Evolutionary conservation across 1,140 invertebrate genomes (phyloP), one percentile per base, ranked within the genome.

Genomic region (Apocrypta bakeri): DNA sequence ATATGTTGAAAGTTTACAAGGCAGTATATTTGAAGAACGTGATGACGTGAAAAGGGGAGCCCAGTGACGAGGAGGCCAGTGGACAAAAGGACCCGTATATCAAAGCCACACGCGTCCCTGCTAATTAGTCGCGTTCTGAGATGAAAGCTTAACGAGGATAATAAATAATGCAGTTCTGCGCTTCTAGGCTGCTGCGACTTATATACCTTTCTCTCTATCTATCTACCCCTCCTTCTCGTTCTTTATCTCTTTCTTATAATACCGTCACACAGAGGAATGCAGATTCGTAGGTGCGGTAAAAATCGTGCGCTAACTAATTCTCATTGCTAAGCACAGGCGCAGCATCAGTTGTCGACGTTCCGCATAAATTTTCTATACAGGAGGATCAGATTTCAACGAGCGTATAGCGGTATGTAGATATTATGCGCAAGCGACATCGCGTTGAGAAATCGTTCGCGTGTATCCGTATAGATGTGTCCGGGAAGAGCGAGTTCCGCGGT

Each of bases 381-480:
- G 48, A 33, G 63, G 82, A 83, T 83, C 82, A 74, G 76, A 83
- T 83, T 83, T 71, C 64, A 9, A 21, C n/a, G n/a, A n/a, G 63
- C 3, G n/a, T 56, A n/a, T 8, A 63, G 33, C 69, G 4, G n/a
- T 6, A 1, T 27, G 31, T 14, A 40, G 31, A 63, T 37, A 72
- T 80, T 42, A 29, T 25, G 29, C 37, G 6, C 24, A 24, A 17
- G 61, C 31, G 37, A 31, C n/a, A n/a, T 37, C 64, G n/a, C n/a
- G n/a, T 17, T 29, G 40, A 1, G 66, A 24, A 29, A n/a, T 25
- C 64, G 27, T 63, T n/a, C 74, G 14, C 48, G 71, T 37, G n/a
- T 21, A 25, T 31, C 21, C n/a, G 2, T 14, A n/a, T 21, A 8
- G 56, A 4, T 3, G 3, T 21, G 3, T 61, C 56, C 3, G 56